phyloP scores from a whole-genome alignment of 1,140 invertebrate genomes.

The Halesus radiatus region DNA sequence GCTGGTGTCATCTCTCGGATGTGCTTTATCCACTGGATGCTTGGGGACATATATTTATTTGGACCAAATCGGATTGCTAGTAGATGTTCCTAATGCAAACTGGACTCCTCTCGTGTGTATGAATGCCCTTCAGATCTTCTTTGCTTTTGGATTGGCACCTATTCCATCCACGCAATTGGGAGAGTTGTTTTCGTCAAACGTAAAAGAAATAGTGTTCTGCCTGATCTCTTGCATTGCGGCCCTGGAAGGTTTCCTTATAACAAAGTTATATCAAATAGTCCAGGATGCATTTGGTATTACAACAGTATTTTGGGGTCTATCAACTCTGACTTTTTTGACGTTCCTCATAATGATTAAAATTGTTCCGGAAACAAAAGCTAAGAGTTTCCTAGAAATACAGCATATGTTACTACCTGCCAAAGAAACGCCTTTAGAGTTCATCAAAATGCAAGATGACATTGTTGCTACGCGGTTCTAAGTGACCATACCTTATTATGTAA shows the following conservation, averaged over 20 bases:
- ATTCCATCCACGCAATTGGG: conserved; percentile 54
- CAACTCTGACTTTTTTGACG: conserved; percentile 44
- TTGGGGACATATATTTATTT: conserved; percentile 53
- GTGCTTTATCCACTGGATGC: conserved; percentile 43
- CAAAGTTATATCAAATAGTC: conserved; percentile 52
- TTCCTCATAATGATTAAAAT: conserved; percentile 40
- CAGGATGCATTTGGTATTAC: conserved; percentile 47
- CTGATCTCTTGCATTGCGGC: conserved; percentile 44
- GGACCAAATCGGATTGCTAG: conserved; percentile 34
- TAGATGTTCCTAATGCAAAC: conserved; percentile 40
- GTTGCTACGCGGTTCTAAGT: conserved; percentile 14
- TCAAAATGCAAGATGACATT: conserved; percentile 41
- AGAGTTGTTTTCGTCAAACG: conserved; percentile 52
- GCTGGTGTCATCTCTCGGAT: conserved; percentile 48
- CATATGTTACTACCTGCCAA: conserved; percentile 36
- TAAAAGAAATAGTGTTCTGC: conserved; percentile 54
- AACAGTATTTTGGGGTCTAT: conserved; percentile 51
- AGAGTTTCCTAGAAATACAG: conserved; percentile 55
- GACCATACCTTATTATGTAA: neutral
- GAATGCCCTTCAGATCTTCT: conserved; percentile 52
- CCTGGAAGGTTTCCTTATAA: conserved; percentile 53
- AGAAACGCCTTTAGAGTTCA: conserved; percentile 32
- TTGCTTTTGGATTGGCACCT: conserved; percentile 51
- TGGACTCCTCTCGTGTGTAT: conserved; percentile 47
- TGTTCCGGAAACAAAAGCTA: conserved; percentile 53